phyloP scores from a whole-genome alignment of 2,888 invertebrate genomes.

The Dioctria rufipes region DNA sequence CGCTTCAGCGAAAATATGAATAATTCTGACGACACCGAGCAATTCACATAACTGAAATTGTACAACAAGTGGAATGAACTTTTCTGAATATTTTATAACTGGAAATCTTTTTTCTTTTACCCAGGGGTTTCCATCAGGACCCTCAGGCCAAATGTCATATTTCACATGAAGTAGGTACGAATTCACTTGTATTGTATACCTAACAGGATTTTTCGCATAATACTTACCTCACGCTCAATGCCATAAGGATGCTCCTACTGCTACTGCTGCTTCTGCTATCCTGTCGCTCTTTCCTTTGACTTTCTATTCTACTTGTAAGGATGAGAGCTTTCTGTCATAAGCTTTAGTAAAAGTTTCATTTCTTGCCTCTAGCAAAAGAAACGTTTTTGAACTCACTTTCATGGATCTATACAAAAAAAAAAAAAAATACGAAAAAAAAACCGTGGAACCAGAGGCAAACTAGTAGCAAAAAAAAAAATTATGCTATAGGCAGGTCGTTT shows the following conservation, averaged over 20 bases:
- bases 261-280: too few species aligned
- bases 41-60: constrained; percentile 13
- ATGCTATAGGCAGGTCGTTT: background rate
- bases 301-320: background rate
- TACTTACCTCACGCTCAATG: background rate
- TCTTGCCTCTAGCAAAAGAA: background rate
- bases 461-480: background rate
- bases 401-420: background rate
- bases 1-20: background rate
- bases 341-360: background rate
- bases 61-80: constrained; percentile 27
- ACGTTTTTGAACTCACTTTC: background rate
- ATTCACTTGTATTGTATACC: background rate
- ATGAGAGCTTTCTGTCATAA: background rate
- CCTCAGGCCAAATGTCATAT: constrained; percentile 11
- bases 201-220: background rate
- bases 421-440: too few species aligned
- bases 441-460: background rate
- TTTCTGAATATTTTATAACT: constrained; percentile 14
- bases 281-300: background rate
- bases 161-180: background rate
- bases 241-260: background rate
- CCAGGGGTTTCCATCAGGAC: background rate
- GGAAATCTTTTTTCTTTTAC: background rate
- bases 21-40: background rate